Conservation (phyloP, 2,888 invertebrate species). For the Oxystoma pomonae region DNA sequence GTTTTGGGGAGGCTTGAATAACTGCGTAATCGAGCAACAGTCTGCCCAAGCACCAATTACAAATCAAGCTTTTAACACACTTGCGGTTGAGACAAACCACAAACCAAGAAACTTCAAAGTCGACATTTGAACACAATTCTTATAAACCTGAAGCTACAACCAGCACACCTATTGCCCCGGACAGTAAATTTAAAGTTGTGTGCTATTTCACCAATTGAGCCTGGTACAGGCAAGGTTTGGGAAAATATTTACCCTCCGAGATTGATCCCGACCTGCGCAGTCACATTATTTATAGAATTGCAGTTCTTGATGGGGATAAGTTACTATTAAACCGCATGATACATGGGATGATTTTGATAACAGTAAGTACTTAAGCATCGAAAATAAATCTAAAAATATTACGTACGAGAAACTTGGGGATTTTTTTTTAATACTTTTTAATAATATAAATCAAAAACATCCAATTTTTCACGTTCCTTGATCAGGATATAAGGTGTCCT, state of each 20-base stretch:
- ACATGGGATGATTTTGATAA: constrained; percentile 88
- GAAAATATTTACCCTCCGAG: constrained; percentile 76
- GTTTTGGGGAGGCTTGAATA: no score
- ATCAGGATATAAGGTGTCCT: no score
- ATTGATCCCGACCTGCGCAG: constrained; percentile 72
- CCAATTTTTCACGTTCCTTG: no score
- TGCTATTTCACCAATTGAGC: constrained; percentile 93
- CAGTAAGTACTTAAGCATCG: constrained; percentile 64
- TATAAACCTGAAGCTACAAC: not conserved
- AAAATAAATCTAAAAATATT: no score
- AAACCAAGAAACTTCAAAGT: no score
- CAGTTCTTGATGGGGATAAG: constrained; percentile 72
- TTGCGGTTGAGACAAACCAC: no score
- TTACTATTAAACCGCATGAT: constrained; percentile 81
- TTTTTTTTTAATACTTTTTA: no score
- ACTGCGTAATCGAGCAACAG: no score
- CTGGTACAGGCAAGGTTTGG: constrained; percentile 82
- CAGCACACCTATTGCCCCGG: not conserved
- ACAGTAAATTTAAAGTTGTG: constrained; percentile 10
- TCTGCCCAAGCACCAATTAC: no score
- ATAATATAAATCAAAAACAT: no score
- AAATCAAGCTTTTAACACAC: no score
- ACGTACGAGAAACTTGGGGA: no score
- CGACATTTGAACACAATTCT: not conserved
- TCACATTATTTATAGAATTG: constrained; percentile 93